Conservation (phyloP, 2,888 invertebrate genomes). For the Ecliptopera silaceata region DNA sequence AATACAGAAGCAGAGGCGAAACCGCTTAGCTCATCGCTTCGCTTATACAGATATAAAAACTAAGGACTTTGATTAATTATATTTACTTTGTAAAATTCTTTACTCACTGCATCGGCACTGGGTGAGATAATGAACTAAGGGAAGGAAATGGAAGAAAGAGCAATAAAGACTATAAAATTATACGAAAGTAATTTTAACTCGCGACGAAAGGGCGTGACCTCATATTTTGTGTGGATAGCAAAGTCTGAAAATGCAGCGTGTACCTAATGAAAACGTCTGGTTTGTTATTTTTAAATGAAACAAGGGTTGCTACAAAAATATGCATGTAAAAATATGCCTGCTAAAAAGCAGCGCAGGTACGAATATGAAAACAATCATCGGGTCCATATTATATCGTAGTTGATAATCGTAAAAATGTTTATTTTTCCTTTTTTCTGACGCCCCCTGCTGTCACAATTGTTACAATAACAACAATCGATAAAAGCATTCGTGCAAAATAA, state of each 20-base stretch:
- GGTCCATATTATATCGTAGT: too few species aligned
- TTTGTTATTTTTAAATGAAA: not conserved
- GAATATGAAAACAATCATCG: too few species aligned
- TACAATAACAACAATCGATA: too few species aligned
- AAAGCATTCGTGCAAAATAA: too few species aligned
- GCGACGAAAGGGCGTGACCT: slow-evolving; percentile 29
- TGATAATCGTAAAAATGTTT: too few species aligned
- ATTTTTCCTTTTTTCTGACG: too few species aligned
- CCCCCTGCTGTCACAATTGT: too few species aligned
- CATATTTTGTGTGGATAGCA: slow-evolving; percentile 10
- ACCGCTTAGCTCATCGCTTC: slow-evolving; percentile 9
- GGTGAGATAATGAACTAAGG: slow-evolving; percentile 29
- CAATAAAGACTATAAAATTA: slow-evolving; percentile 37
- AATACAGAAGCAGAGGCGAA: too few species aligned
- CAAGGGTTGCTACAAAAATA: not conserved
- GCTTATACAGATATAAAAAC: not conserved
- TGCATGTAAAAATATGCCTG: too few species aligned
- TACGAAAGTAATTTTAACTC: slow-evolving; percentile 38
- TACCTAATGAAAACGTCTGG: not conserved
- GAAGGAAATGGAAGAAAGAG: slow-evolving; percentile 29
- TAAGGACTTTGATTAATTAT: slow-evolving; percentile 64
- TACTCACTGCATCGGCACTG: slow-evolving; percentile 18
- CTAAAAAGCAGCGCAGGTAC: too few species aligned
- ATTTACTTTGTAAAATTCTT: slow-evolving; percentile 39
- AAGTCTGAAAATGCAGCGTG: not conserved